Conservation (phyloP, 2,113 vertebrate species). For the Carassius gibelio region DNA sequence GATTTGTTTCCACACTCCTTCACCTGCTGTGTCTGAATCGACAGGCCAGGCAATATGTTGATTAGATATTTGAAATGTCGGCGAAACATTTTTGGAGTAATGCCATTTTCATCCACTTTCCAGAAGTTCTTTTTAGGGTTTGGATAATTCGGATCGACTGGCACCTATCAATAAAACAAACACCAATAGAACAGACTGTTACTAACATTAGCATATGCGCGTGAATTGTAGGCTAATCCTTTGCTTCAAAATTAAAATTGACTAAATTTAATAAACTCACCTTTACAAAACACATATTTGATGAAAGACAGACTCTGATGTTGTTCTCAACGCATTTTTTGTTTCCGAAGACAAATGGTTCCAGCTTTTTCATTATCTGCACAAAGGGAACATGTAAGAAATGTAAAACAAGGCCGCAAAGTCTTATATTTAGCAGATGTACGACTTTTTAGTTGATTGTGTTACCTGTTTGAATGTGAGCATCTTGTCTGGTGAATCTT, state of each 20-base stretch:
- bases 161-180: conserved; percentile 59
- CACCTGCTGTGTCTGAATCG: not conserved
- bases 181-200: not conserved
- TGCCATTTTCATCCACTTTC: conserved; percentile 62
- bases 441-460: not conserved
- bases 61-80: conserved; percentile 69
- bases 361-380: conserved; percentile 68
- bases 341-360: conserved; percentile 55
- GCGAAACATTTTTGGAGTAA: conserved; percentile 66
- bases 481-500: conserved; percentile 74
- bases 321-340: conserved; percentile 64
- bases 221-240: too few species aligned
- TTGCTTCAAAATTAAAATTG: too few species aligned
- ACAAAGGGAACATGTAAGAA: conserved; percentile 22
- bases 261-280: conserved; percentile 50
- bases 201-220: not conserved
- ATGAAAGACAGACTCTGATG: conserved; percentile 70
- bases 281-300: conserved; percentile 70
- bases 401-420: not conserved
- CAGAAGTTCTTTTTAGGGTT: conserved; percentile 70
- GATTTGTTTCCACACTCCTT: not conserved
- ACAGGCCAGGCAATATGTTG: conserved; percentile 63
- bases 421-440: not conserved
- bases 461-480: conserved; percentile 80
- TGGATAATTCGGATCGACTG: conserved; percentile 51